Percentiles rank a stretch among this genome's conserved stretches.
Conservation (phyloP, 2,797 vertebrate genomes). For the Callimico goeldii region DNA sequence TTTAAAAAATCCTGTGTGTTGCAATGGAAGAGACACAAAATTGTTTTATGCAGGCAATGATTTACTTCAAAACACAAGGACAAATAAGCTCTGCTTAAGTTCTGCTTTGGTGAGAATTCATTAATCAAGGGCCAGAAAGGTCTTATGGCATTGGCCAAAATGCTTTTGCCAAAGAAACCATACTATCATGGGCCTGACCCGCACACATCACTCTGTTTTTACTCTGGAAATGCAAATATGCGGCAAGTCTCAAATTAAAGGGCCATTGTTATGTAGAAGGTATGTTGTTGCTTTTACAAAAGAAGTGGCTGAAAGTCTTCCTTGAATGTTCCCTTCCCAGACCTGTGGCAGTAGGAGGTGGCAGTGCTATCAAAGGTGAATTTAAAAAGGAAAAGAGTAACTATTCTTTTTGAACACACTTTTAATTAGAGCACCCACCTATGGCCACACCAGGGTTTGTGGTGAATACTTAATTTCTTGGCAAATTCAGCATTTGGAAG, state of each 20-base stretch:
- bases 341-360: not conserved
- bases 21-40: not conserved
- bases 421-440: not conserved
- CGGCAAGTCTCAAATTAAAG: not conserved
- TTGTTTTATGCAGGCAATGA: not conserved
- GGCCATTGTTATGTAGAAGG: not conserved
- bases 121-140: not conserved
- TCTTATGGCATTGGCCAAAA: not conserved
- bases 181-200: not conserved
- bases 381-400: not conserved
- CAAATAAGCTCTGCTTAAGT: not conserved
- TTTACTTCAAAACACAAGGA: not conserved
- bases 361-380: not conserved
- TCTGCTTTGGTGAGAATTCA: not conserved
- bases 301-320: not conserved
- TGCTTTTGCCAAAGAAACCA: not conserved
- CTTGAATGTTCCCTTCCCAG: not conserved
- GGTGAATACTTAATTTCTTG: not conserved
- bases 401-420: not conserved
- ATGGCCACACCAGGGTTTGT: not conserved
- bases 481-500: not conserved
- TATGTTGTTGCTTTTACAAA: not conserved
- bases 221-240: not conserved
- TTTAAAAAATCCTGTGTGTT: not conserved
- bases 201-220: not conserved